Conservation (phyloP, 2,797 vertebrate species). For the Amphiprion clarkii region DNA sequence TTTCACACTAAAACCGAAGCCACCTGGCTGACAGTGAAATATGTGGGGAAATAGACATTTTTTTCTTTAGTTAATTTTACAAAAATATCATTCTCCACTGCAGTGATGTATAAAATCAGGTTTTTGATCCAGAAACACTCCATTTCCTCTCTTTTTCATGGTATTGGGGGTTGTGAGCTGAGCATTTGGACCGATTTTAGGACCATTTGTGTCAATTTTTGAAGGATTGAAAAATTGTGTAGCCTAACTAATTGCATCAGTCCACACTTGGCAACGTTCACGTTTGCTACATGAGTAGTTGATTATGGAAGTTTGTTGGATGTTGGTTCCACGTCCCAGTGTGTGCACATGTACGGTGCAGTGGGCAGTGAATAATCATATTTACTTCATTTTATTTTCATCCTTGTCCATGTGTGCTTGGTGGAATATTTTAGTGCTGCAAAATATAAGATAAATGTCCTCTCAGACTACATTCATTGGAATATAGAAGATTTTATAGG, state of each 20-base stretch:
- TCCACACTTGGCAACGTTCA: conserved; percentile 49
- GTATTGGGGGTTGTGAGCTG: background rate
- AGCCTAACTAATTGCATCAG: conserved; percentile 65
- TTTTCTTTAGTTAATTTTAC: background rate
- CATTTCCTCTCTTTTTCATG: conserved; percentile 16
- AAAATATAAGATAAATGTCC: background rate
- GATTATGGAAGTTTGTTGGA: conserved; percentile 58
- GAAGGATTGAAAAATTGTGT: conserved; percentile 55
- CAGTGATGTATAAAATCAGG: conserved; percentile 19
- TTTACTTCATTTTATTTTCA: conserved; percentile 33
- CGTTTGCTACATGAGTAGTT: conserved; percentile 49
- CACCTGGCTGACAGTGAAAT: background rate
- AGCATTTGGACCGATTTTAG: conserved; percentile 42
- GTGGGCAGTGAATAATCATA: conserved; percentile 16
- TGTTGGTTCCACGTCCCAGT: conserved; percentile 27
- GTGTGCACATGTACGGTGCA: conserved; percentile 22
- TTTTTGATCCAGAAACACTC: conserved; percentile 17
- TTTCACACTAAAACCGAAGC: conserved; percentile 1
- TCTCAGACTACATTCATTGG: background rate
- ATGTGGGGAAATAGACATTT: too few species aligned
- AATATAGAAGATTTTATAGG: background rate
- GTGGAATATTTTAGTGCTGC: conserved; percentile 12
- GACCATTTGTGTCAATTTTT: conserved; percentile 49
- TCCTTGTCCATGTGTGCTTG: conserved; percentile 16
- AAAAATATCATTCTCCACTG: background rate